Percentiles rank a stretch among this genome's conserved stretches.
Evolutionary conservation across 2,888 invertebrate genomes (phyloP).

Genomic region (Macrosiphum euphorbiae): DNA sequence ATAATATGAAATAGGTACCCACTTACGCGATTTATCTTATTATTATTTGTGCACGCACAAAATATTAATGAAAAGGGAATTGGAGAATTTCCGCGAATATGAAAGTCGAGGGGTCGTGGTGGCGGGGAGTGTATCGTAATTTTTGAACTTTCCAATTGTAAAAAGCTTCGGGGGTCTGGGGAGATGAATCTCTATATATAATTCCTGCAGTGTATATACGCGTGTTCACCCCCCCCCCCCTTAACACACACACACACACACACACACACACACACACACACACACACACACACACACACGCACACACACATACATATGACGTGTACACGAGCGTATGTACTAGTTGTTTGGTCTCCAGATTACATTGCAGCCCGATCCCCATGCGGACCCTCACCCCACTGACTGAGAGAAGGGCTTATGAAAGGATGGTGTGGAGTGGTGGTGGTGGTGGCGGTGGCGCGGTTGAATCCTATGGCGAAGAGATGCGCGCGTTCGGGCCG

Average conservation of each 20-base stretch:
- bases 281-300: no score
- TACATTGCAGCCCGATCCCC: constrained; percentile 35
- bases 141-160: constrained; percentile 58
- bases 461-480: background rate
- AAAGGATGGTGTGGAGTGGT: background rate
- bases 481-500: background rate
- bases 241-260: no score
- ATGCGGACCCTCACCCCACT: background rate
- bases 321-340: background rate
- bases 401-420: background rate
- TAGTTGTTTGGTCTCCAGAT: constrained; percentile 61
- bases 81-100: constrained; percentile 38
- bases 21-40: background rate
- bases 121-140: constrained; percentile 30
- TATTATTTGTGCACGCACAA: background rate
- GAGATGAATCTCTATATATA: constrained; percentile 44
- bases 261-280: no score
- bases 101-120: background rate
- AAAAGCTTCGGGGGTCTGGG: constrained; percentile 59
- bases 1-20: background rate
- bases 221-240: background rate
- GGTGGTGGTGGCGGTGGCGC: background rate
- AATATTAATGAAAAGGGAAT: constrained; percentile 56
- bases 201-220: constrained; percentile 13
- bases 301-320: no score